phyloP scores from a whole-genome alignment of 2,113 vertebrate species.

The Gobio gobio region DNA sequence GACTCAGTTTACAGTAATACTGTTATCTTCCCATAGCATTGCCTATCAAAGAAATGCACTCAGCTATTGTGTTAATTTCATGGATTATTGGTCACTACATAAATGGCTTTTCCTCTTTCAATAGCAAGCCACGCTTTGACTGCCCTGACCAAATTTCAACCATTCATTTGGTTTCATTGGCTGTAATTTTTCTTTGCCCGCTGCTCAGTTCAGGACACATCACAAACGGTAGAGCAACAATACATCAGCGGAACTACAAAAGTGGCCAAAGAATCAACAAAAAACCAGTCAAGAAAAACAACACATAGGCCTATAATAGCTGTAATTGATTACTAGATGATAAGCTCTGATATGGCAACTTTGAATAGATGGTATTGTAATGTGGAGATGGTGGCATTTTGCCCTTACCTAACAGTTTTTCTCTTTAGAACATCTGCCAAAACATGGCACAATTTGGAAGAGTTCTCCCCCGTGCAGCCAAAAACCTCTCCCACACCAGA shows the following conservation, averaged over 20 bases:
- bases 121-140: slow-evolving; percentile 24
- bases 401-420: background rate
- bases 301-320: background rate
- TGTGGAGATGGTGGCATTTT: background rate
- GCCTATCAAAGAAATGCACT: slow-evolving; percentile 50
- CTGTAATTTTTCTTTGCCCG: slow-evolving; percentile 22
- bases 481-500: slow-evolving; percentile 2
- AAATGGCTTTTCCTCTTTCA: slow-evolving; percentile 51
- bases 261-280: slow-evolving; percentile 28
- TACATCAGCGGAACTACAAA: slow-evolving; percentile 47
- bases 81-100: slow-evolving; percentile 58
- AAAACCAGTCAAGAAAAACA: background rate
- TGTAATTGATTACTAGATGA: slow-evolving; percentile 15
- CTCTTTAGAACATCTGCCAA: background rate
- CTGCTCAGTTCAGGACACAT: background rate
- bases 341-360: background rate
- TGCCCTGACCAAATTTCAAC: slow-evolving; percentile 33
- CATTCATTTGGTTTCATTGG: slow-evolving; percentile 31
- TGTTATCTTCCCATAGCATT: slow-evolving; percentile 37
- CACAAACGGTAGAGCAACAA: slow-evolving; percentile 44
- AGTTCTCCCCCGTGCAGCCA: background rate
- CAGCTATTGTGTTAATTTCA: slow-evolving; percentile 67
- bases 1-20: slow-evolving; percentile 37
- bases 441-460: slow-evolving; percentile 10
- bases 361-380: background rate